Percentiles rank a stretch among this genome's conserved stretches.
These are phyloP conservation scores for Epinephelus awoara DNA, from an alignment of 2,797 vertebrate species.

Conservation along the genomic window DNA sequence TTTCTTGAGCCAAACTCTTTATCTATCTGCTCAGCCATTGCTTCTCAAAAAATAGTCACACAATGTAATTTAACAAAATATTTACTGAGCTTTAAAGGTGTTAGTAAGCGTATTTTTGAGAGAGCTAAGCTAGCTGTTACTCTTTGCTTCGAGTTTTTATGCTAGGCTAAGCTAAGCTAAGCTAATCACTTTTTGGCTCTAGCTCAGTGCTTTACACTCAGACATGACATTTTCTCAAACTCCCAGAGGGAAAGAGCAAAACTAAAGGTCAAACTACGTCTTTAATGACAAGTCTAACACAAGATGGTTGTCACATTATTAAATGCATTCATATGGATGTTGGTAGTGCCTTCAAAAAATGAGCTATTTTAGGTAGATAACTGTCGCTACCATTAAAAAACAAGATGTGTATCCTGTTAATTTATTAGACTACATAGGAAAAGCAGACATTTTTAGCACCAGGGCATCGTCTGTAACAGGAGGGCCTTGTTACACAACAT, in stretches of 20 bases:
- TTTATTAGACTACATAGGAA: background rate
- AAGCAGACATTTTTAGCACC: background rate
- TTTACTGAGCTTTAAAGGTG: background rate
- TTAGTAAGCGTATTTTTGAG: background rate
- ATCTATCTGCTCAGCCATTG: too few relatives aligned
- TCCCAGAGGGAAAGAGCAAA: background rate
- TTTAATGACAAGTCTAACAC: too few relatives aligned
- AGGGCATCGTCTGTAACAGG: slow-evolving; percentile 15
- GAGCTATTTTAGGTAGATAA: background rate
- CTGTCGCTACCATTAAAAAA: background rate
- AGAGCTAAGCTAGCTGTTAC: background rate
- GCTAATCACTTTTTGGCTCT: background rate
- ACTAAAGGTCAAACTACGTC: background rate
- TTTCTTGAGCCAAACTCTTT: too few relatives aligned
- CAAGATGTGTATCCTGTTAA: background rate
- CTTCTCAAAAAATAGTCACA: too few relatives aligned
- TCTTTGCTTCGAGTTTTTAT: background rate
- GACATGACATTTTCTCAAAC: background rate
- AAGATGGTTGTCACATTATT: background rate
- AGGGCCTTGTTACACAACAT: slow-evolving; percentile 15
- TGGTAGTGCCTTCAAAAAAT: background rate
- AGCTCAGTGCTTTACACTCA: background rate
- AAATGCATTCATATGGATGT: background rate
- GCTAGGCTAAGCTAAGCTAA: background rate
- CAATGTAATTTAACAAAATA: background rate